Evolutionary conservation across 2,113 vertebrate genomes (phyloP).

Genomic region (Corythornis vintsioides): DNA sequence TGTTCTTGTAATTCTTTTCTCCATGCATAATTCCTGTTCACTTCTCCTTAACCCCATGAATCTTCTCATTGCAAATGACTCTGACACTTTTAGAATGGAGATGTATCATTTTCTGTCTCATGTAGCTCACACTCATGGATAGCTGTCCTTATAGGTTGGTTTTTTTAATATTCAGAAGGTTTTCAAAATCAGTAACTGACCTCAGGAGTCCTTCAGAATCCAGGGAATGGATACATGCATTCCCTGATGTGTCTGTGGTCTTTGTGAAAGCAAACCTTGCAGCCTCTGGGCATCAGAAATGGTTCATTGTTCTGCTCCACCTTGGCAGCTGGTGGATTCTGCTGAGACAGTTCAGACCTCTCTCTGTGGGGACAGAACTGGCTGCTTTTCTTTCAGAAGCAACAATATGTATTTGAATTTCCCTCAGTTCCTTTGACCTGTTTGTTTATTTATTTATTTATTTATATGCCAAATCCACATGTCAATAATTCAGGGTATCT

Average conservation of each 20-base stretch:
- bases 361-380: neutral
- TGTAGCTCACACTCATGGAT: accelerated
- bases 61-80: neutral
- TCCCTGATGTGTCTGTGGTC: neutral
- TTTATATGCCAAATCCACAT: neutral
- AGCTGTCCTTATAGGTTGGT: neutral
- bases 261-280: neutral
- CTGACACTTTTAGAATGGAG: neutral
- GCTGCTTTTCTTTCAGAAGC: neutral
- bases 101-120: accelerated
- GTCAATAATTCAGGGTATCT: neutral
- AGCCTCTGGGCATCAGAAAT: neutral
- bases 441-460: neutral
- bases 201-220: neutral
- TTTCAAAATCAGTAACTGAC: neutral
- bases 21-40: neutral
- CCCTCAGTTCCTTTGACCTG: neutral
- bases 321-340: neutral
- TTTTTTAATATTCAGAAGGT: neutral
- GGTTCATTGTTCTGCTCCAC: neutral
- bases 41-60: neutral
- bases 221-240: neutral
- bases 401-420: neutral
- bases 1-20: neutral
- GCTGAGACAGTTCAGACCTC: neutral